A percentile compares a stretch with the other conserved stretches of the same genome.
phyloP scores from a whole-genome alignment of 2,888 invertebrate species.

The Trissonchulus latispiculum region DNA sequence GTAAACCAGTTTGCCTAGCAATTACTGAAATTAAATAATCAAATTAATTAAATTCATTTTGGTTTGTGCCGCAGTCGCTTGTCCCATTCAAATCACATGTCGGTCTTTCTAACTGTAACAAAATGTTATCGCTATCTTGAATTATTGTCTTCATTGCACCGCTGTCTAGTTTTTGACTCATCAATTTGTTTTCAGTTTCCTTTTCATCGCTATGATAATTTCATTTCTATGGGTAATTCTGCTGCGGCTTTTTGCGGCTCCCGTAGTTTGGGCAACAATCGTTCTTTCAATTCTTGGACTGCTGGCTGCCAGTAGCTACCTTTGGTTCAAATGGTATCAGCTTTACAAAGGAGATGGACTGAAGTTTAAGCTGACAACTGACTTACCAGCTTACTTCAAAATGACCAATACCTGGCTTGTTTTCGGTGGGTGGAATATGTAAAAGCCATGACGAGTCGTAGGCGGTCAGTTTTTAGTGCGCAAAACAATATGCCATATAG shows the following conservation, averaged over 20 bases:
- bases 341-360: neutral
- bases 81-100: too few species aligned
- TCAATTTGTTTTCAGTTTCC: conserved; percentile 44
- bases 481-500: too few species aligned
- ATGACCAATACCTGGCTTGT: conserved; percentile 41
- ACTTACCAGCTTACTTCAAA: conserved; percentile 15
- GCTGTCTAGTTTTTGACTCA: neutral
- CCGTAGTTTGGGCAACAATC: conserved; percentile 80
- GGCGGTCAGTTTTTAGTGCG: too few species aligned
- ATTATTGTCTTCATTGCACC: too few species aligned
- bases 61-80: too few species aligned
- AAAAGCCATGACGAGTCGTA: neutral
- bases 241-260: conserved; percentile 73
- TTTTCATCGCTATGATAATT: conserved; percentile 60
- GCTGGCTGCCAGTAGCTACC: too few species aligned
- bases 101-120: too few species aligned
- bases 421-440: conserved; percentile 33
- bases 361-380: neutral
- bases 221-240: conserved; percentile 75
- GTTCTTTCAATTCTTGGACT: too few species aligned
- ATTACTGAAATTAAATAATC: too few species aligned
- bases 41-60: too few species aligned
- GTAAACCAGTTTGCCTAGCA: too few species aligned
- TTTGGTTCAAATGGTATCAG: conserved; percentile 30
- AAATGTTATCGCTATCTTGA: too few species aligned